Percentiles rank a stretch among this genome's conserved stretches.
phyloP scores from a whole-genome alignment of 2,888 invertebrate species.

The Dastarcus helophoroides region DNA sequence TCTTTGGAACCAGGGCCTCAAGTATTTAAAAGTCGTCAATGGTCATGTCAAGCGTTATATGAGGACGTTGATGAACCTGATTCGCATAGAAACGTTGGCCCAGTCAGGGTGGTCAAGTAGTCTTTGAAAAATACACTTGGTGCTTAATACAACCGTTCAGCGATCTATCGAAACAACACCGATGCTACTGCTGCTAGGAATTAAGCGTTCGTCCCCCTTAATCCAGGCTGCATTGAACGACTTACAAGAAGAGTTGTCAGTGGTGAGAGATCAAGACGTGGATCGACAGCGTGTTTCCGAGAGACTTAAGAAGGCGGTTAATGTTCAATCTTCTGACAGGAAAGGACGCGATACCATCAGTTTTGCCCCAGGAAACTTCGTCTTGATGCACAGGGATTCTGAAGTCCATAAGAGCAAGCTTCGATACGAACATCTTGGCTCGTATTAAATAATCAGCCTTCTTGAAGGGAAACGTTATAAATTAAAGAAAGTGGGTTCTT shows the following conservation, averaged over 20 bases:
- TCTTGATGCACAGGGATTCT: background rate
- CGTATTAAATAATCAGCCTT: background rate
- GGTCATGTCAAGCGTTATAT: no score
- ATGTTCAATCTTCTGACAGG: background rate
- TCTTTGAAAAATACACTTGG: slow-evolving; percentile 17
- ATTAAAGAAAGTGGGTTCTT: background rate
- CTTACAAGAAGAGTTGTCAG: slow-evolving; percentile 11
- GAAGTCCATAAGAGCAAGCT: background rate
- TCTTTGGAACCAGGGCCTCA: no score
- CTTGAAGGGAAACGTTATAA: background rate
- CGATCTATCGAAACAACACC: slow-evolving; percentile 16
- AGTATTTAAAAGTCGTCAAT: no score
- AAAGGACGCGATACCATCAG: background rate
- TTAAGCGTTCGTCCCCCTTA: slow-evolving; percentile 13
- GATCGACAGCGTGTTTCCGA: slow-evolving; percentile 12
- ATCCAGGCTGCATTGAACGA: slow-evolving; percentile 15
- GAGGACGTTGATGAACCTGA: slow-evolving; percentile 16
- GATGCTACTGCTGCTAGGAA: slow-evolving; percentile 15
- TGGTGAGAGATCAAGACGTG: slow-evolving; percentile 11
- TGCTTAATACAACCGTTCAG: slow-evolving; percentile 16
- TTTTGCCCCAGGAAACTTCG: background rate
- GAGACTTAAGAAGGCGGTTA: background rate
- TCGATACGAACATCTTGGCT: background rate
- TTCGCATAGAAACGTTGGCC: slow-evolving; percentile 13
- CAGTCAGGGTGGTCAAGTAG: slow-evolving; percentile 16